These are phyloP conservation scores for Martes martes DNA, from an alignment of 2,113 vertebrate species.

Conservation along the genomic window DNA sequence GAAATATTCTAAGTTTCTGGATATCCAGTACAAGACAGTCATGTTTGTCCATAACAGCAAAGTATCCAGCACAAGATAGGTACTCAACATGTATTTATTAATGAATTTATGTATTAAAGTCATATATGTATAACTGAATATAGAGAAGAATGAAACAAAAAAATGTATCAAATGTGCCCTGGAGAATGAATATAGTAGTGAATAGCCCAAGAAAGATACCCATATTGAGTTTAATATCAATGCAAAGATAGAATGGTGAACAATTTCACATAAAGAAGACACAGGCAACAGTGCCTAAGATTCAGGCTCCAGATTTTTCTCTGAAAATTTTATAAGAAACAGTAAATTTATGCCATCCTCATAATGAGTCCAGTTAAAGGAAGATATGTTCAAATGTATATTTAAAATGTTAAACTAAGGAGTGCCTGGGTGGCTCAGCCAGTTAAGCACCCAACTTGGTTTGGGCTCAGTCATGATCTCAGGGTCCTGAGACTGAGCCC, in stretches of 20 bases:
- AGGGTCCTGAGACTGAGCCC: no score
- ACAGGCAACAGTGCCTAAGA: neutral
- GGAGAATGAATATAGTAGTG: neutral
- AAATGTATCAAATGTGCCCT: neutral
- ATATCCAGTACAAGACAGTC: neutral
- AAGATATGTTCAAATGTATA: neutral
- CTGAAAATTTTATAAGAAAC: neutral
- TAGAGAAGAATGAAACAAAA: neutral
- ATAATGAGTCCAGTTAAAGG: neutral
- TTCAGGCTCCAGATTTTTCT: neutral
- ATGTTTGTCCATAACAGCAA: neutral
- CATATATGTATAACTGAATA: neutral
- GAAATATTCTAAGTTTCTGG: conserved; percentile 8
- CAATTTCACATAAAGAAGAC: neutral
- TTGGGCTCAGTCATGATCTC: no score
- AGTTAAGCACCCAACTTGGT: neutral
- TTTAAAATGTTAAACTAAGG: neutral
- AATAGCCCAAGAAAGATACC: neutral
- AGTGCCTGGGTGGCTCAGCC: neutral
- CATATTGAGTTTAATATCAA: neutral
- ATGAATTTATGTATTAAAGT: neutral
- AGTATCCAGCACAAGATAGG: neutral
- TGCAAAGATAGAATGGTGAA: conserved; percentile 13
- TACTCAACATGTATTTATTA: neutral
- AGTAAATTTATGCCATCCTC: neutral